These are phyloP conservation scores for Linnaemya tessellans DNA, from an alignment of 2,888 invertebrate genomes.

Conservation along the genomic window DNA sequence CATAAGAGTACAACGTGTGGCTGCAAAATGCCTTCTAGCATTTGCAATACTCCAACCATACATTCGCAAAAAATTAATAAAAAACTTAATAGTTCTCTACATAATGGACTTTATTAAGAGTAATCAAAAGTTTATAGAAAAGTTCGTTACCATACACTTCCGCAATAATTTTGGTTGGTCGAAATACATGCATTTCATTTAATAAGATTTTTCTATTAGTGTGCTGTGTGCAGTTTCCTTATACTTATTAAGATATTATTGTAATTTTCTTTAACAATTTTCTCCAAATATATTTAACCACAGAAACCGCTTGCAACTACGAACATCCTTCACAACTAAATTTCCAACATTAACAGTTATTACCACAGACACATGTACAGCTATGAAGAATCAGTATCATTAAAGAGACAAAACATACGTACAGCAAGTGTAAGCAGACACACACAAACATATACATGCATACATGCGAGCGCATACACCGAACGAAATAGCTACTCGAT, in stretches of 20 bases:
- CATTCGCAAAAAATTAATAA: background rate
- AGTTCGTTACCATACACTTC: constrained; percentile 40
- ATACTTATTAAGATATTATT: constrained; percentile 40
- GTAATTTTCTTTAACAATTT: constrained; percentile 59
- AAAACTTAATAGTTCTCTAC: background rate
- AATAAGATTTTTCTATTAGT: background rate
- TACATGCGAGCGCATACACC: no score
- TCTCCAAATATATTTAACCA: constrained; percentile 58
- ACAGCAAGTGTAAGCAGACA: background rate
- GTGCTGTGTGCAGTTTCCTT: background rate
- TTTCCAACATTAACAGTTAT: constrained; percentile 62
- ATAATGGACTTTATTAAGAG: constrained; percentile 21
- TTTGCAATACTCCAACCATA: no score
- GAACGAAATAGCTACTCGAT: no score
- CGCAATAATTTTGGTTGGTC: constrained; percentile 33
- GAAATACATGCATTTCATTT: background rate
- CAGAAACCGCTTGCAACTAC: constrained; percentile 65
- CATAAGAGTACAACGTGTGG: no score
- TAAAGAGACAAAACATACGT: constrained; percentile 6
- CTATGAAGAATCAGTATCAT: constrained; percentile 51
- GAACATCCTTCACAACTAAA: constrained; percentile 45
- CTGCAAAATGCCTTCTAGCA: no score
- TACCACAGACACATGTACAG: constrained; percentile 62
- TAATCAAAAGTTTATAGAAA: constrained; percentile 18
- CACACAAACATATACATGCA: background rate